phyloP scores from a whole-genome alignment of 1,140 invertebrate genomes.

The Cydia splendana region DNA sequence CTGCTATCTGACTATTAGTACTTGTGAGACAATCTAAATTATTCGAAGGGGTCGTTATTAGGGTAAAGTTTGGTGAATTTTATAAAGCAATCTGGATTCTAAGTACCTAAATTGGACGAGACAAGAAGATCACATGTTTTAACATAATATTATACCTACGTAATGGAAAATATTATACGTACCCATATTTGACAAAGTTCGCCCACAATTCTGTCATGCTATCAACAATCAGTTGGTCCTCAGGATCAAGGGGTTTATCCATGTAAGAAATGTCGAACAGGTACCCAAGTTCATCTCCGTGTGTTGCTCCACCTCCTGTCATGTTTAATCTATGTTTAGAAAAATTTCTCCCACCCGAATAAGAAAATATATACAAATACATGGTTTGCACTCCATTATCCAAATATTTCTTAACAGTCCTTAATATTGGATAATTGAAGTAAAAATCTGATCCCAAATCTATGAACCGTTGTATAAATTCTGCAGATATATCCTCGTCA shows the following conservation, averaged over 20 bases:
- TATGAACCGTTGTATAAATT: constrained; percentile 38
- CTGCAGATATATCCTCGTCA: constrained; percentile 38
- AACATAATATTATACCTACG: background rate
- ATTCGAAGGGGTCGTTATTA: background rate
- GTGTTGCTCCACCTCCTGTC: constrained; percentile 37
- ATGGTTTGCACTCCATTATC: constrained; percentile 44
- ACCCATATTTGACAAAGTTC: constrained; percentile 58
- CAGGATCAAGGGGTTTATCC: constrained; percentile 30
- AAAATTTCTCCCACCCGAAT: constrained; percentile 45
- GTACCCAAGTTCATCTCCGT: constrained; percentile 51
- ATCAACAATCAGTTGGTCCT: constrained; percentile 49
- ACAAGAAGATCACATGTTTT: background rate
- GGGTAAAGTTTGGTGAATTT: background rate
- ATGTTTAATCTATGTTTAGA: constrained; percentile 34
- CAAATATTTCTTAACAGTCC: constrained; percentile 45
- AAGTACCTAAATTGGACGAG: too few species aligned
- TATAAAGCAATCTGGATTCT: too few species aligned
- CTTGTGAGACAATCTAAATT: too few species aligned
- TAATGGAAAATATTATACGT: constrained; percentile 31
- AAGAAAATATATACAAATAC: constrained; percentile 51
- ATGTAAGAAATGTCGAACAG: constrained; percentile 42
- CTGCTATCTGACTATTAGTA: too few species aligned
- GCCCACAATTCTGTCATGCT: constrained; percentile 55
- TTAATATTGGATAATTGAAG: constrained; percentile 48
- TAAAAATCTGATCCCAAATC: constrained; percentile 49